phyloP scores from a whole-genome alignment of 2,888 invertebrate species.

The Nemapogon koenigi region DNA sequence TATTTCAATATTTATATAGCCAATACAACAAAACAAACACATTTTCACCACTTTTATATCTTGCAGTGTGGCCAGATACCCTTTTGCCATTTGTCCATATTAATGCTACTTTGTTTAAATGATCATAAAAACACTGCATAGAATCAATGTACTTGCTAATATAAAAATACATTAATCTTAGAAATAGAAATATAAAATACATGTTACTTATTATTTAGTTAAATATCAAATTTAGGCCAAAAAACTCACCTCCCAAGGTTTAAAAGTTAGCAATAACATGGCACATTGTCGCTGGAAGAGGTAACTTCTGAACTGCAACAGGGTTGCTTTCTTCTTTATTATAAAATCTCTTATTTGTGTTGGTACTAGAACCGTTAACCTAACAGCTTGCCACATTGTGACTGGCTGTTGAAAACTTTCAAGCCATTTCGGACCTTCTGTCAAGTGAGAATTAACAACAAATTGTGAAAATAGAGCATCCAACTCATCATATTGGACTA shows the following conservation, averaged over 20 bases:
- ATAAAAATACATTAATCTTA: too few species aligned
- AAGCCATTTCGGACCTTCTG: slow-evolving; percentile 88
- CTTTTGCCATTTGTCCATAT: too few species aligned
- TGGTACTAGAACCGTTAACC: slow-evolving; percentile 67
- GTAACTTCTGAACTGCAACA: slow-evolving; percentile 92
- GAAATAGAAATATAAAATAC: too few species aligned
- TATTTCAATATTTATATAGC: too few species aligned
- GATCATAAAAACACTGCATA: too few species aligned
- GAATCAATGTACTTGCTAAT: too few species aligned
- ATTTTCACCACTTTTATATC: too few species aligned
- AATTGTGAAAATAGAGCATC: slow-evolving; percentile 97
- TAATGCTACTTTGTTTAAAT: too few species aligned
- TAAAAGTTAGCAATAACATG: slow-evolving; percentile 74
- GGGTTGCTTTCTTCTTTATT: slow-evolving; percentile 66
- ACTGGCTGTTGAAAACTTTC: slow-evolving; percentile 80
- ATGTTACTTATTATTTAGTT: not conserved
- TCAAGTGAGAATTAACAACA: slow-evolving; percentile 90
- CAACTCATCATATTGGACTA: slow-evolving; percentile 96
- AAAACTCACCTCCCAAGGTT: slow-evolving; percentile 79
- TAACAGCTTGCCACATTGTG: slow-evolving; percentile 85
- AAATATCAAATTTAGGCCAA: slow-evolving; percentile 2
- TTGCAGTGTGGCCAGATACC: too few species aligned
- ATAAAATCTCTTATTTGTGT: slow-evolving; percentile 57
- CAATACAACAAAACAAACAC: too few species aligned
- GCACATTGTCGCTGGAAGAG: slow-evolving; percentile 92